Evolutionary conservation across 2,797 vertebrate species (phyloP).

Genomic region (Helostoma temminkii): DNA sequence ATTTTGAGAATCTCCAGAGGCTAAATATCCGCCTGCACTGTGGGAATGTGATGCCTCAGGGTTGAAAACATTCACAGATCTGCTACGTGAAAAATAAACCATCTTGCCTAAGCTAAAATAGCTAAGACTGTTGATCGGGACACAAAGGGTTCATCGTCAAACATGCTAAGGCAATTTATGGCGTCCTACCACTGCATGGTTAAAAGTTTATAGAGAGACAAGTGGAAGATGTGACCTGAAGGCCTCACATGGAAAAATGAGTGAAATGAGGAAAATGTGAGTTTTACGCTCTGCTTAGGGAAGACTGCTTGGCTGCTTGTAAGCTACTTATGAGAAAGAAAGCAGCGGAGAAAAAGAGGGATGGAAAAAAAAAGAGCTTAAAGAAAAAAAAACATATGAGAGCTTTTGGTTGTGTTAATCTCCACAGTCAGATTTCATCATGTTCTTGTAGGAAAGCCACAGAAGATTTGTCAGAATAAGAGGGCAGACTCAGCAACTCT

Average conservation of each 20-base stretch:
- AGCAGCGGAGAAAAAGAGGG: constrained; percentile 6
- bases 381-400: not conserved
- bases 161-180: constrained; percentile 33
- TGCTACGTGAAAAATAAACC: constrained; percentile 30
- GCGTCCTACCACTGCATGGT: not conserved
- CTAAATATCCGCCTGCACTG: constrained; percentile 48
- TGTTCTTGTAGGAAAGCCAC: constrained; percentile 15
- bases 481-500: constrained; percentile 9
- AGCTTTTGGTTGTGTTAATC: constrained; percentile 4
- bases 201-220: constrained; percentile 44
- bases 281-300: constrained; percentile 55
- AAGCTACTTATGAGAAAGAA: constrained; percentile 38
- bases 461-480: constrained; percentile 21
- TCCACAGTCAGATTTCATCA: constrained; percentile 13
- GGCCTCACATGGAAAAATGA: constrained; percentile 50
- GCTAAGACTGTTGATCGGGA: constrained; percentile 28
- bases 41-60: constrained; percentile 54
- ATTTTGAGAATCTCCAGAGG: constrained; percentile 39
- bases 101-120: not conserved
- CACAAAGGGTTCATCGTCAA: constrained; percentile 27
- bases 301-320: constrained; percentile 46
- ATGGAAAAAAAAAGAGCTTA: not conserved
- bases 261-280: constrained; percentile 44
- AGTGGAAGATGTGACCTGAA: constrained; percentile 56
- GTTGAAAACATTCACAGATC: constrained; percentile 21